A percentile compares a stretch with the other conserved stretches of the same genome.
Evolutionary conservation across 2,888 invertebrate genomes (phyloP).

Genomic region (Minunthozetes semirufus): DNA sequence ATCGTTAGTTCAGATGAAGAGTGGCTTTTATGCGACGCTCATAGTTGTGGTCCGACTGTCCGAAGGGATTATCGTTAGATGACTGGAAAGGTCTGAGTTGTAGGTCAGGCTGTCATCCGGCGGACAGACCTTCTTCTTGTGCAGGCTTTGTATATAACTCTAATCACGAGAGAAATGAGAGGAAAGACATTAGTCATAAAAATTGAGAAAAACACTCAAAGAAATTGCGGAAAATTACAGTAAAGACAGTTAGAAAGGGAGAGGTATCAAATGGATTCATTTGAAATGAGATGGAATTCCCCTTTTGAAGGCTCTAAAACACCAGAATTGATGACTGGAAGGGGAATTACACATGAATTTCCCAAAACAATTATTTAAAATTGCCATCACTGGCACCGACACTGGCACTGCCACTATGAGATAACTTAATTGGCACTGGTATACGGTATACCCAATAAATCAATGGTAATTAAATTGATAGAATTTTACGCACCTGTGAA

Average conservation of each 20-base stretch:
- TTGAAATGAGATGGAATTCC: no score
- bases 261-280: no score
- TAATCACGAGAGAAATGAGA: constrained; percentile 46
- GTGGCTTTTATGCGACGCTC: constrained; percentile 46
- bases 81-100: constrained; percentile 69
- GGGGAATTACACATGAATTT: background rate
- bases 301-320: background rate
- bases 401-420: no score
- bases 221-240: background rate
- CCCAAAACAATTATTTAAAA: background rate
- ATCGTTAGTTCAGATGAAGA: background rate
- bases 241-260: background rate
- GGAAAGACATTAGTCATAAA: constrained; percentile 9
- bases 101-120: constrained; percentile 57
- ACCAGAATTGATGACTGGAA: background rate
- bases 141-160: constrained; percentile 70
- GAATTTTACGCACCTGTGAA: constrained; percentile 61
- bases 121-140: constrained; percentile 52
- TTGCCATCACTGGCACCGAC: no score
- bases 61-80: constrained; percentile 57
- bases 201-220: background rate
- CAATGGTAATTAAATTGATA: constrained; percentile 13
- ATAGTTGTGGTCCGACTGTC: constrained; percentile 43
- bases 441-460: no score
- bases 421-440: no score